phyloP scores from a whole-genome alignment of 2,797 vertebrate species.

The Xenentodon cancila region DNA sequence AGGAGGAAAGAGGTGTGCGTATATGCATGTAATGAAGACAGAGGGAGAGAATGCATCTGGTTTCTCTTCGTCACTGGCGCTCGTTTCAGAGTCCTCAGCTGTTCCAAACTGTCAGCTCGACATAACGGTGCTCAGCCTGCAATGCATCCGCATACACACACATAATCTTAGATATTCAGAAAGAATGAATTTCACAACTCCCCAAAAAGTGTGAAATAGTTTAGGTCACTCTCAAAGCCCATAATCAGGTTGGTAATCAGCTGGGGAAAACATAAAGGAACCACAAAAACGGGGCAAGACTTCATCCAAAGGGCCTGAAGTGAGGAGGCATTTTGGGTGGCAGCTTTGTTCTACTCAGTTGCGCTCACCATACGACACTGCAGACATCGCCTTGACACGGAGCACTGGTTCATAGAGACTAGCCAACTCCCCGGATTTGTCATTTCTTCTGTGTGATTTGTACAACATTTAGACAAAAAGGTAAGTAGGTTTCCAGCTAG shows the following conservation, averaged over 20 bases:
- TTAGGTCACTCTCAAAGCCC: constrained; percentile 10
- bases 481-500: constrained; percentile 23
- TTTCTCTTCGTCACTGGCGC: constrained; percentile 66
- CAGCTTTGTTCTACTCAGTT: constrained; percentile 22
- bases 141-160: constrained; percentile 44
- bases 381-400: constrained; percentile 37
- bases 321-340: constrained; percentile 20
- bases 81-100: constrained; percentile 73
- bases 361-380: not conserved
- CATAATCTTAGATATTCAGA: constrained; percentile 39
- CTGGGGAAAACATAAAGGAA: constrained; percentile 23
- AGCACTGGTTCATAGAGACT: constrained; percentile 36
- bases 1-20: constrained; percentile 27
- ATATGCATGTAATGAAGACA: constrained; percentile 38
- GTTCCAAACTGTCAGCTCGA: constrained; percentile 77
- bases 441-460: constrained; percentile 14
- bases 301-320: constrained; percentile 25
- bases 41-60: constrained; percentile 60
- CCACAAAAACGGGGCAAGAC: constrained; percentile 13
- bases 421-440: constrained; percentile 18
- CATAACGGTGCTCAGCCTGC: constrained; percentile 49
- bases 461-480: constrained; percentile 31
- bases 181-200: constrained; percentile 24
- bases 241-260: constrained; percentile 47
- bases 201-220: not conserved